A percentile compares a stretch with the other conserved stretches of the same genome.
Evolutionary conservation across 2,797 vertebrate species (phyloP).

Genomic region (Iguana delicatissima): DNA sequence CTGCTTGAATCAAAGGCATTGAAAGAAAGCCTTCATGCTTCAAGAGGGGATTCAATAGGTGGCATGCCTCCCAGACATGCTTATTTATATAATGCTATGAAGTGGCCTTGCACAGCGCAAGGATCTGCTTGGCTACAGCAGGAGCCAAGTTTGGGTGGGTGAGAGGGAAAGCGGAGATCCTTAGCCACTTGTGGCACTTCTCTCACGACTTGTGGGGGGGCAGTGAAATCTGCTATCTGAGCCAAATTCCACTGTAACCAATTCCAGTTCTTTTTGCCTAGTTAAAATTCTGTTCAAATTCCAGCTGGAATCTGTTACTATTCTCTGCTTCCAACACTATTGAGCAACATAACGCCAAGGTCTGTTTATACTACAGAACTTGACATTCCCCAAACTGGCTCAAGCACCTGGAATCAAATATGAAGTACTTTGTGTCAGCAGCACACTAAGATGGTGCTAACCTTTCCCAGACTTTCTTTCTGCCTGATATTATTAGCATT

Average conservation of each 20-base stretch:
- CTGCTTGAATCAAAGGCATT: constrained; percentile 23
- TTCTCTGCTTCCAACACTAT: constrained; percentile 28
- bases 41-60: constrained; percentile 46
- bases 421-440: constrained; percentile 30
- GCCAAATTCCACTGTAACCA: constrained; percentile 45
- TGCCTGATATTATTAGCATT: constrained; percentile 14
- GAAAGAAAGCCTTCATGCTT: constrained; percentile 27
- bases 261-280: constrained; percentile 38
- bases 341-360: constrained; percentile 34
- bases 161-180: constrained; percentile 40
- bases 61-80: constrained; percentile 43
- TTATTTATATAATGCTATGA: constrained; percentile 41
- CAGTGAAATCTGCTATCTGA: not conserved
- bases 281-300: constrained; percentile 40
- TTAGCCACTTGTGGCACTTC: constrained; percentile 42
- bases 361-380: constrained; percentile 36
- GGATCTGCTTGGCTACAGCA: constrained; percentile 30
- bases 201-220: constrained; percentile 20
- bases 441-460: constrained; percentile 17
- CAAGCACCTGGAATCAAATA: constrained; percentile 38
- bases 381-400: constrained; percentile 30
- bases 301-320: constrained; percentile 42
- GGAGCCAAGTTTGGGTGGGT: constrained; percentile 28
- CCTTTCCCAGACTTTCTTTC: constrained; percentile 29
- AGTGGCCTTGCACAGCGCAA: constrained; percentile 23